Evolutionary conservation across 2,888 invertebrate species (phyloP).

Genomic region (Drosophila yooni): DNA sequence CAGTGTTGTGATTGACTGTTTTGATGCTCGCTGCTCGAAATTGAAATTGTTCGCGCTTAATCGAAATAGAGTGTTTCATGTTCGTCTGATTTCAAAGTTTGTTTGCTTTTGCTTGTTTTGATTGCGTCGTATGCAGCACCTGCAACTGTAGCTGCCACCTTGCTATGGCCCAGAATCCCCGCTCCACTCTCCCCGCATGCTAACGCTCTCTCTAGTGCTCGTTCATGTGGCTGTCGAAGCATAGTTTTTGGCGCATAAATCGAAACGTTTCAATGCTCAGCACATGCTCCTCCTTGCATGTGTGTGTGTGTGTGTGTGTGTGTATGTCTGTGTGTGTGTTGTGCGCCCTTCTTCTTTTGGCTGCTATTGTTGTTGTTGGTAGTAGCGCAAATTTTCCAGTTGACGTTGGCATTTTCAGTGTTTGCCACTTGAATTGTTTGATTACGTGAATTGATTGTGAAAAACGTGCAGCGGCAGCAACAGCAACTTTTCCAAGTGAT

Average conservation of each 20-base stretch:
- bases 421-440: slow-evolving; percentile 85
- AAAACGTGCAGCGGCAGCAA: slow-evolving; percentile 78
- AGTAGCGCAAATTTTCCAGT: slow-evolving; percentile 80
- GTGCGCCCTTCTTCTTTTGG: slow-evolving; percentile 4
- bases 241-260: slow-evolving; percentile 83
- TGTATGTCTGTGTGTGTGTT: slow-evolving; percentile 16
- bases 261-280: slow-evolving; percentile 77
- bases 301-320: slow-evolving; percentile 15
- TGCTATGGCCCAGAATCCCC: neutral
- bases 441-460: slow-evolving; percentile 83
- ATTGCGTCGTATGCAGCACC: slow-evolving; percentile 73
- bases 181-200: slow-evolving; percentile 4
- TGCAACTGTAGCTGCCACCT: slow-evolving; percentile 51
- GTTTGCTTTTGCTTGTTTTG: slow-evolving; percentile 62
- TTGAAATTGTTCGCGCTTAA: neutral
- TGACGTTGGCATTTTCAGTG: slow-evolving; percentile 84
- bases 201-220: slow-evolving; percentile 49
- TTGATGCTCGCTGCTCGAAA: neutral
- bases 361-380: slow-evolving; percentile 42
- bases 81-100: slow-evolving; percentile 20
- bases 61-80: slow-evolving; percentile 46
- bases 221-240: slow-evolving; percentile 81
- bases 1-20: neutral
- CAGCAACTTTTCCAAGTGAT: slow-evolving; percentile 44
- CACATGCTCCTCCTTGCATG: slow-evolving; percentile 42